Evolutionary conservation across 1,140 invertebrate genomes (phyloP).

Genomic region (Musca vetustissima): DNA sequence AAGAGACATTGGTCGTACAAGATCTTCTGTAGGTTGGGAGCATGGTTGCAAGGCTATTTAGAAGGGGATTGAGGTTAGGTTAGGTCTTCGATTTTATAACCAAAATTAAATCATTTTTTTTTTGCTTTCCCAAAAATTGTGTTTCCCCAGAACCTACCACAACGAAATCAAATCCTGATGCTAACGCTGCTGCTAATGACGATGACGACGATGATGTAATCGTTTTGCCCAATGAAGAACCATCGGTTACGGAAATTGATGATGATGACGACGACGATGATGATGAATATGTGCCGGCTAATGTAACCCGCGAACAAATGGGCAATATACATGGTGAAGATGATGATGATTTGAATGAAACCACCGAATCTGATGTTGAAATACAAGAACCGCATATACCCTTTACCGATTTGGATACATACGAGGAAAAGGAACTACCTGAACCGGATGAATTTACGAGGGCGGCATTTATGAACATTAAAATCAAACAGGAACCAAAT

Average conservation of each 20-base stretch:
- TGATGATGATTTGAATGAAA: constrained; percentile 54
- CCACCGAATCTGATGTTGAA: constrained; percentile 54
- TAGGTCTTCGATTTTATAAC: no score
- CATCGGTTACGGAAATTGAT: constrained; percentile 52
- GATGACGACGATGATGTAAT: constrained; percentile 56
- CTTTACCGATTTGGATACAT: constrained; percentile 58
- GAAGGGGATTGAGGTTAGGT: no score
- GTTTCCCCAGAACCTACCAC: neutral
- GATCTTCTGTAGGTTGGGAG: no score
- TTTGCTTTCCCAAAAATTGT: no score
- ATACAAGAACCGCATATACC: constrained; percentile 55
- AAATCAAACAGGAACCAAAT: constrained; percentile 51
- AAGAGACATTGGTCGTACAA: no score
- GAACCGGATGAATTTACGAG: constrained; percentile 31
- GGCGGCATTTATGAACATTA: constrained; percentile 41
- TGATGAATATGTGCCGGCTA: constrained; percentile 49
- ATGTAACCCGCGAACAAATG: constrained; percentile 37
- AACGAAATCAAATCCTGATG: neutral
- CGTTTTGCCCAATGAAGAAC: constrained; percentile 52
- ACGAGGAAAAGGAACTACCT: constrained; percentile 51
- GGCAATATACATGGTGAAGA: constrained; percentile 33
- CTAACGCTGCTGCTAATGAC: no score
- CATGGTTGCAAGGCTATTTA: no score
- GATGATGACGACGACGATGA: constrained; percentile 55
- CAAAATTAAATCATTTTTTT: no score